Evolutionary conservation across 2,113 vertebrate genomes (phyloP).

Genomic region (Mirounga angustirostris): DNA sequence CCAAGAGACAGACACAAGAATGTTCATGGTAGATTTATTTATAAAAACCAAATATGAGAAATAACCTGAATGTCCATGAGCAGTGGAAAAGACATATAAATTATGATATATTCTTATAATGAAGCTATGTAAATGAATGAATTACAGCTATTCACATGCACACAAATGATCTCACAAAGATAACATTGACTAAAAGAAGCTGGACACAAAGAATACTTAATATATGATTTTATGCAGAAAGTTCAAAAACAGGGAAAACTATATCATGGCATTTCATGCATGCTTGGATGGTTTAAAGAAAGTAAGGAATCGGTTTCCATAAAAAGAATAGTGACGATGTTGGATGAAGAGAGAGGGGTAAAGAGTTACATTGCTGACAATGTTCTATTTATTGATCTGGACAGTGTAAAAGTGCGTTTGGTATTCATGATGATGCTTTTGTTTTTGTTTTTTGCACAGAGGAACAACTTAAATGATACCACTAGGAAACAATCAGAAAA

Average conservation of each 20-base stretch:
- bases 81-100: not conserved
- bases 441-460: not conserved
- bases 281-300: not conserved
- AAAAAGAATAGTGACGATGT: not conserved
- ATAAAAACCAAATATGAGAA: not conserved
- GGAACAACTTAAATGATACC: not conserved
- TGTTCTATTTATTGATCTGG: not conserved
- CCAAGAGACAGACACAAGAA: not conserved
- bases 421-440: not conserved
- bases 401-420: not conserved
- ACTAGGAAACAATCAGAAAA: not conserved
- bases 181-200: not conserved
- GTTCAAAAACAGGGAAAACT: not conserved
- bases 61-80: not conserved
- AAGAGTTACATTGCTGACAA: not conserved
- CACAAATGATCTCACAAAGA: not conserved
- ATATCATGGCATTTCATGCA: not conserved
- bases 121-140: not conserved
- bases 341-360: not conserved
- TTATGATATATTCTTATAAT: not conserved
- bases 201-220: not conserved
- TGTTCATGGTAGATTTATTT: not conserved
- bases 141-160: not conserved
- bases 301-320: not conserved
- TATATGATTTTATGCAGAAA: not conserved